Conservation (phyloP, 2,113 vertebrate species). For the Bos taurus region DNA sequence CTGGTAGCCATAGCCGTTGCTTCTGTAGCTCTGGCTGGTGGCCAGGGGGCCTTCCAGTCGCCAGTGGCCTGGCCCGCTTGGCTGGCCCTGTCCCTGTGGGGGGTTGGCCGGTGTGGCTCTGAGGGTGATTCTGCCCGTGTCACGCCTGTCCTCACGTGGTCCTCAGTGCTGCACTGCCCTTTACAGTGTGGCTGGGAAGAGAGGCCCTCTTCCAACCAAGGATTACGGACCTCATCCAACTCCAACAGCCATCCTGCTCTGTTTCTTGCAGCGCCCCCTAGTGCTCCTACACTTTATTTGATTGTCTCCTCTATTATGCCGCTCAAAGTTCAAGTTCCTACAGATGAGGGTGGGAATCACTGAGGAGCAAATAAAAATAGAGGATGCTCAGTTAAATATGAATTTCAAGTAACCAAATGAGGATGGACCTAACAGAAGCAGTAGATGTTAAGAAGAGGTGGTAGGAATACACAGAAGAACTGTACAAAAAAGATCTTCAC, state of each 20-base stretch:
- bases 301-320: background rate
- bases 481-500: too few species aligned
- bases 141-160: background rate
- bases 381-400: background rate
- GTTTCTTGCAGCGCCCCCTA: constrained; percentile 19
- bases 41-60: background rate
- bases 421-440: too few species aligned
- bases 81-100: background rate
- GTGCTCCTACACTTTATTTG: background rate
- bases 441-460: too few species aligned
- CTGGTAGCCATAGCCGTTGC: background rate
- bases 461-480: too few species aligned
- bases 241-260: background rate
- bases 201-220: background rate
- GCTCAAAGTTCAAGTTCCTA: background rate
- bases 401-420: background rate
- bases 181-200: background rate
- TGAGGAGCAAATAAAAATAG: background rate
- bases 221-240: background rate
- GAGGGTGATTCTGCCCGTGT: too few species aligned
- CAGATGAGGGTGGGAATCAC: background rate
- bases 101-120: background rate
- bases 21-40: background rate
- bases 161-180: background rate
- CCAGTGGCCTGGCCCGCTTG: background rate